phyloP scores from a whole-genome alignment of 2,113 vertebrate species.

The Osmerus eperlanus region DNA sequence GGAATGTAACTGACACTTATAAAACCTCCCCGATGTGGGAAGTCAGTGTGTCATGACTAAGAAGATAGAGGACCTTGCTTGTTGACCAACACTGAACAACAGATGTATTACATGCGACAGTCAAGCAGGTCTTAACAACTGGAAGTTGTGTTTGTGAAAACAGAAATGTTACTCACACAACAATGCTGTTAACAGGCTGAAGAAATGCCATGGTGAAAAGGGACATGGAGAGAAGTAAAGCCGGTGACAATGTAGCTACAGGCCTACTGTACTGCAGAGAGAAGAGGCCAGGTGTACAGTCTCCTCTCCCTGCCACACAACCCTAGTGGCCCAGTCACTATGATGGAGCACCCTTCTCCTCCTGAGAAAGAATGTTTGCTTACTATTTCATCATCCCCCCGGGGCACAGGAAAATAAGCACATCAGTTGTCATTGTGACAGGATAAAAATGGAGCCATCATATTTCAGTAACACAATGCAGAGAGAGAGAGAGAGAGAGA shows the following conservation, averaged over 20 bases:
- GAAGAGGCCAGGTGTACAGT: constrained; percentile 66
- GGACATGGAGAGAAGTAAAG: constrained; percentile 29
- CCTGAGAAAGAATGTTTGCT: constrained; percentile 90
- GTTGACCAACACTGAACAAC: too few relatives aligned
- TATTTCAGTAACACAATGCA: constrained; percentile 98
- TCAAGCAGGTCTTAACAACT: too few relatives aligned
- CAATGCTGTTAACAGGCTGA: too few relatives aligned
- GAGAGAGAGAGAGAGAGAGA: constrained; percentile 43
- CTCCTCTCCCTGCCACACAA: constrained; percentile 69
- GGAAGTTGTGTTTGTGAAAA: too few relatives aligned
- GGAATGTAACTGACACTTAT: too few relatives aligned
- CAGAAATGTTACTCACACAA: too few relatives aligned
- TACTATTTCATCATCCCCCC: constrained; percentile 95
- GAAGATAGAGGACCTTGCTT: too few relatives aligned
- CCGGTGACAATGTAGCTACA: constrained; percentile 31
- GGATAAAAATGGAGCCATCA: constrained; percentile 98
- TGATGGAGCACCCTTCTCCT: constrained; percentile 88
- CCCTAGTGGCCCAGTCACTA: constrained; percentile 64
- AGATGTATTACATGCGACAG: too few relatives aligned
- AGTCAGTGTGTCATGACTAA: too few relatives aligned
- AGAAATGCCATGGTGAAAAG: constrained; percentile 4
- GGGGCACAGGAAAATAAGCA: constrained; percentile 93
- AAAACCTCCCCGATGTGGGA: too few relatives aligned
- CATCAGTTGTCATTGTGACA: constrained; percentile 99
- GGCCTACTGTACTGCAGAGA: constrained; percentile 57